These are phyloP conservation scores for Lissocephala sabroskyi DNA, from an alignment of 2,888 invertebrate genomes.

Conservation along the genomic window DNA sequence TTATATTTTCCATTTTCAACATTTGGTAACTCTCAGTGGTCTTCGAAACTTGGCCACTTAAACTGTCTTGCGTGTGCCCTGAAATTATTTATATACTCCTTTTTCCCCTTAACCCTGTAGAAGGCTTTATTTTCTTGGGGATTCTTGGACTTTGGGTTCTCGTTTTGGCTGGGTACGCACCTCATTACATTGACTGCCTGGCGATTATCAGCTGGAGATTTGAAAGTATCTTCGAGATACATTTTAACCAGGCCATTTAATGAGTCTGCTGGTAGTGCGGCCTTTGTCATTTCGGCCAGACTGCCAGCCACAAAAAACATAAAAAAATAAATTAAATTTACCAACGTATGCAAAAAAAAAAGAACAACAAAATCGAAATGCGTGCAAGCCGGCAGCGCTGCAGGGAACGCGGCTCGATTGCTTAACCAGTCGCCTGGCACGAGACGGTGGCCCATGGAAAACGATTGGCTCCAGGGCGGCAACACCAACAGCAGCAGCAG, in stretches of 20 bases:
- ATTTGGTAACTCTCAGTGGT: too few species aligned
- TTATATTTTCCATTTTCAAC: too few species aligned
- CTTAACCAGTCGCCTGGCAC: neutral
- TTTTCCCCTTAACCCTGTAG: too few species aligned
- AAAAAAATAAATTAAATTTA: slow-evolving; percentile 47
- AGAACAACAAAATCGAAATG: slow-evolving; percentile 17
- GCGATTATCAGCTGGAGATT: slow-evolving; percentile 46
- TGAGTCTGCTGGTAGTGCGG: slow-evolving; percentile 42
- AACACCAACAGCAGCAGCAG: slow-evolving; percentile 18
- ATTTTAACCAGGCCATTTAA: slow-evolving; percentile 29
- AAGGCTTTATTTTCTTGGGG: too few species aligned
- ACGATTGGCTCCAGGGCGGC: slow-evolving; percentile 28
- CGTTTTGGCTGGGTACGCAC: slow-evolving; percentile 2
- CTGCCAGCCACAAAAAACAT: slow-evolving; percentile 9
- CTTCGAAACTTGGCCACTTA: too few species aligned
- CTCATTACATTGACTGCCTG: slow-evolving; percentile 33
- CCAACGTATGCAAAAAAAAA: slow-evolving; percentile 11
- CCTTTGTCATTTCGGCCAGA: slow-evolving; percentile 47
- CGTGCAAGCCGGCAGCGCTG: slow-evolving; percentile 31
- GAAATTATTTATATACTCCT: too few species aligned
- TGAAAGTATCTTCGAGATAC: slow-evolving; percentile 20
- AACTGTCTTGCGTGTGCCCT: too few species aligned
- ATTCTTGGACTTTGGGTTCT: too few species aligned
- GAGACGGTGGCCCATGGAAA: neutral
- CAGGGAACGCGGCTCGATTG: slow-evolving; percentile 2